phyloP scores from a whole-genome alignment of 2,113 vertebrate species.

The Plecturocebus donacophilus region DNA sequence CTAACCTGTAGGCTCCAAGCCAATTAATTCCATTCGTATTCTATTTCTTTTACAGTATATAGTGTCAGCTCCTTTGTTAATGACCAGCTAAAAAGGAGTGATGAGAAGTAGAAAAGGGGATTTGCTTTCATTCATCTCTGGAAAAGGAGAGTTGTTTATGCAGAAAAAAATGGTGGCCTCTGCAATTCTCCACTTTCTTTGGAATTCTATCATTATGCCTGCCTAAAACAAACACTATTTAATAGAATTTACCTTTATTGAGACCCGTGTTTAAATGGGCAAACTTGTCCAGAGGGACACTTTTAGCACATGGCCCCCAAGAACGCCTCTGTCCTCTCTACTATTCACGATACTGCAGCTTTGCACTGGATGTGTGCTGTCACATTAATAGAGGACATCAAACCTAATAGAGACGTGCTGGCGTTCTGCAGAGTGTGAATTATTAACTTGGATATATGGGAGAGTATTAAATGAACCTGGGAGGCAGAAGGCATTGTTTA shows the following conservation, averaged over 20 bases:
- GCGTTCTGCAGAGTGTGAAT: constrained; percentile 66
- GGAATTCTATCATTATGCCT: neutral
- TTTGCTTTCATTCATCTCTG: constrained; percentile 26
- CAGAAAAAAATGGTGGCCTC: neutral
- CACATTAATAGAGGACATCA: constrained; percentile 74
- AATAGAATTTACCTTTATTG: constrained; percentile 36
- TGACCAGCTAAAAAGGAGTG: neutral
- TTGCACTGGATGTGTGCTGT: constrained; percentile 54
- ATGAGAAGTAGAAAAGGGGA: neutral
- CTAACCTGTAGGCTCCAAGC: neutral
- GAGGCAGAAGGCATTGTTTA: constrained; percentile 67
- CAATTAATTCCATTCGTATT: neutral
- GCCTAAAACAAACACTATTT: constrained; percentile 39
- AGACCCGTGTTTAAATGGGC: constrained; percentile 32
- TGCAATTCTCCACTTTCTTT: neutral
- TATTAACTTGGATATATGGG: constrained; percentile 56
- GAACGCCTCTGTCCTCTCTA: neutral
- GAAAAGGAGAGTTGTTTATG: constrained; percentile 25
- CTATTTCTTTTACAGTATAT: neutral
- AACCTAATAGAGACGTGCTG: constrained; percentile 72
- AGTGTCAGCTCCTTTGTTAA: constrained; percentile 39
- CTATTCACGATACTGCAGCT: neutral
- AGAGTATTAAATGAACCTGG: constrained; percentile 54
- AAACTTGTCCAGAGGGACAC: neutral
- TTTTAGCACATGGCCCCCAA: constrained; percentile 5